Evolutionary conservation across 2,113 vertebrate genomes (phyloP).

Genomic region (Cyanoderma ruficeps): DNA sequence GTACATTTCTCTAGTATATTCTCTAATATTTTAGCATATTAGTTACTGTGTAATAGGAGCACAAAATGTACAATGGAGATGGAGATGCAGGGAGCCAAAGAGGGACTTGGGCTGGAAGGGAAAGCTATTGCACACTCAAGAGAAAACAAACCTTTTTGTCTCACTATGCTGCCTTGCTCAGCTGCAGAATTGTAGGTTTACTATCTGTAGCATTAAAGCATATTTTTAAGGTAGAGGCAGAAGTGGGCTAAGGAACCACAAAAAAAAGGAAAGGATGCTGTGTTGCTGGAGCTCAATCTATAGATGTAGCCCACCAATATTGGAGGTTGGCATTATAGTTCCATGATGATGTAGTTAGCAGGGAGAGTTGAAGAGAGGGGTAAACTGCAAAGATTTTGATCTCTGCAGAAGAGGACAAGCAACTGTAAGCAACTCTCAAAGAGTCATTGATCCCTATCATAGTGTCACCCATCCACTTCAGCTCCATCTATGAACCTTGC

Average conservation of each 20-base stretch:
- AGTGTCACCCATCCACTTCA: neutral
- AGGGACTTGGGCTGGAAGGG: neutral
- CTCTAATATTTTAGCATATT: neutral
- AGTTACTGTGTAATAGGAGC: neutral
- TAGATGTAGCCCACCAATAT: neutral
- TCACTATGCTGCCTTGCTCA: neutral
- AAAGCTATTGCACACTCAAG: neutral
- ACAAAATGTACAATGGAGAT: neutral
- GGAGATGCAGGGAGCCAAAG: neutral
- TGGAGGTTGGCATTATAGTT: neutral
- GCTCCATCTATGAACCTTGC: neutral
- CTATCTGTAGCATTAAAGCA: neutral
- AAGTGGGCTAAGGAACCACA: neutral
- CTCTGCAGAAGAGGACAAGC: slow-evolving; percentile 43
- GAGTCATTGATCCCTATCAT: slow-evolving; percentile 39
- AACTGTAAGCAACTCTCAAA: slow-evolving; percentile 55
- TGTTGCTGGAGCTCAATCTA: neutral
- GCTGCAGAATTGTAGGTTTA: neutral
- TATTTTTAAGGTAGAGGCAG: neutral
- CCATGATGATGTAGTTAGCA: neutral
- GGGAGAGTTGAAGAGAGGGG: neutral
- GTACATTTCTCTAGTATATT: neutral
- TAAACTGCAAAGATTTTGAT: slow-evolving; percentile 43
- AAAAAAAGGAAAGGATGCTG: neutral
- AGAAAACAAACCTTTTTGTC: neutral